Evolutionary conservation across 2,888 invertebrate species (phyloP).

Genomic region (Heliconius cydno): DNA sequence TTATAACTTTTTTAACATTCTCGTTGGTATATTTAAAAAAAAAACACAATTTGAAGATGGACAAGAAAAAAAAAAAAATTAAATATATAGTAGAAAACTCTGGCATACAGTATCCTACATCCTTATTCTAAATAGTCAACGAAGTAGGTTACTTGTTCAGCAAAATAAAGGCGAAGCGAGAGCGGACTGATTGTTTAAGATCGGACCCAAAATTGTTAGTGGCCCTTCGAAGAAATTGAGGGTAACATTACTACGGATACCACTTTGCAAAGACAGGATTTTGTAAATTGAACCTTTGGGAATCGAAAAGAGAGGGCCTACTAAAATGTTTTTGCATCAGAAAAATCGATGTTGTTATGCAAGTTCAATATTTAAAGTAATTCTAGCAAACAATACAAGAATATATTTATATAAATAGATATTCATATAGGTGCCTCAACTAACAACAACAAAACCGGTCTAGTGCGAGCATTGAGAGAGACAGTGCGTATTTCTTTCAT

Average conservation of each 20-base stretch:
- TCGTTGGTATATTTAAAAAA: too few relatives aligned
- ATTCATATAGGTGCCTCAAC: background rate
- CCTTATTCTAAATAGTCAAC: slow-evolving; percentile 20
- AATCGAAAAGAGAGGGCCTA: background rate
- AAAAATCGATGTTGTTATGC: background rate
- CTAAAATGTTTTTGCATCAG: slow-evolving; percentile 1
- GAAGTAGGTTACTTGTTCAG: slow-evolving; percentile 31
- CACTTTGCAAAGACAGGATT: slow-evolving; percentile 26
- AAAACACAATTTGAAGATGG: too few relatives aligned
- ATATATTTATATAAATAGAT: background rate
- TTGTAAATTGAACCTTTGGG: slow-evolving; percentile 31
- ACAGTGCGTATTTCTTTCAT: too few relatives aligned
- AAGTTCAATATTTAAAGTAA: background rate
- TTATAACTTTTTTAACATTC: too few relatives aligned
- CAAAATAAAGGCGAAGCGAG: slow-evolving; percentile 40
- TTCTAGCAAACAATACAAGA: background rate
- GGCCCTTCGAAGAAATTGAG: slow-evolving; percentile 26
- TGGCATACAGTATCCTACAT: background rate
- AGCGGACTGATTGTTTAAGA: slow-evolving; percentile 48
- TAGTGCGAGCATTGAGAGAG: too few relatives aligned
- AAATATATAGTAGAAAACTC: background rate
- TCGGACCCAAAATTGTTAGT: slow-evolving; percentile 46
- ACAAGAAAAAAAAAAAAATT: too few relatives aligned
- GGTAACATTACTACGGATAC: slow-evolving; percentile 20
- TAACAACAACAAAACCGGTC: too few relatives aligned